Evolutionary conservation across 2,113 vertebrate species (phyloP).

Genomic region (Centropristis striata): DNA sequence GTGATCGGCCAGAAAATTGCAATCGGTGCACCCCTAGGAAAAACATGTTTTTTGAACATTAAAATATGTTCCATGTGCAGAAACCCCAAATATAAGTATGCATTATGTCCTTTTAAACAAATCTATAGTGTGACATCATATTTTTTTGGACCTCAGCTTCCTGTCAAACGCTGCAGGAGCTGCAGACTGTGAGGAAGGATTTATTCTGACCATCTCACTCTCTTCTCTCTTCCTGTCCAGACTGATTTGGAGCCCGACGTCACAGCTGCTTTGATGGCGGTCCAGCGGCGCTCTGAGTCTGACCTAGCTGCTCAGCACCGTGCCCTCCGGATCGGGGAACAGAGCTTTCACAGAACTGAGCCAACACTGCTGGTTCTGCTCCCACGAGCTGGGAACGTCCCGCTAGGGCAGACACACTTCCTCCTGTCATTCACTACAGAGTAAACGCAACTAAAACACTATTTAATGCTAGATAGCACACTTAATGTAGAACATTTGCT

Average conservation of each 20-base stretch:
- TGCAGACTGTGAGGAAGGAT: conserved; percentile 9
- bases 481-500: background rate
- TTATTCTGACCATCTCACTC: conserved; percentile 8
- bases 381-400: background rate
- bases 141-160: too few species aligned
- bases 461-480: conserved; percentile 35
- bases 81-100: too few species aligned
- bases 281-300: conserved; percentile 41
- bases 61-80: too few species aligned
- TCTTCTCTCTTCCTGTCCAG: conserved; percentile 43
- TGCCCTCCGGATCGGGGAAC: conserved; percentile 45
- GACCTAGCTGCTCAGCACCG: conserved; percentile 63
- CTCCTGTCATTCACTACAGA: background rate
- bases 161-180: conserved; percentile 11
- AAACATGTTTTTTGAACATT: too few species aligned
- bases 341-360: conserved; percentile 14
- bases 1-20: too few species aligned
- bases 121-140: background rate
- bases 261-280: conserved; percentile 45
- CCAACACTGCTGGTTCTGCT: conserved; percentile 31
- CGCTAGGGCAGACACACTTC: background rate
- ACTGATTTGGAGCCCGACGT: conserved; percentile 49
- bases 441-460: conserved; percentile 48
- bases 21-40: too few species aligned
- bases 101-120: too few species aligned